These are phyloP conservation scores for Eupleurogrammus muticus DNA, from an alignment of 2,797 vertebrate genomes.

Conservation along the genomic window DNA sequence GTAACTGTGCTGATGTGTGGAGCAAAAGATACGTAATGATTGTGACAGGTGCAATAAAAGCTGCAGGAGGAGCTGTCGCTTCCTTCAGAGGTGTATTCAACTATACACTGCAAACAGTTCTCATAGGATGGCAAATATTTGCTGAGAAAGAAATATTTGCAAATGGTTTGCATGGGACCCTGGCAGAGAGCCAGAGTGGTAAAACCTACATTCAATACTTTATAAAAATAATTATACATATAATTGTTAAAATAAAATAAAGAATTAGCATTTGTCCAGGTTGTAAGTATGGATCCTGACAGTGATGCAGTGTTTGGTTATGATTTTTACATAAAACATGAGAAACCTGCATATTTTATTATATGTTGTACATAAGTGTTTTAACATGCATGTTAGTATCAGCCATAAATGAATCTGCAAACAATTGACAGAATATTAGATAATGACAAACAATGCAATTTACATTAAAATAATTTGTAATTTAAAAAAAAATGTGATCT, in stretches of 20 bases:
- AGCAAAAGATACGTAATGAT: background rate
- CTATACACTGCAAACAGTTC: background rate
- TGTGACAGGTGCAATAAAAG: slow-evolving; percentile 5
- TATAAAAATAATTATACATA: no score
- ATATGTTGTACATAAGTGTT: no score
- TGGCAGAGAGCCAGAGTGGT: no score
- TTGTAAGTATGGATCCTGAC: background rate
- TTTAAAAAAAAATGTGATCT: no score
- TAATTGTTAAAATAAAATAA: no score
- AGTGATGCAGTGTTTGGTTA: background rate
- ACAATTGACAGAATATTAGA: no score
- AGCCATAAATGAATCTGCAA: no score
- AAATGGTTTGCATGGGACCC: background rate
- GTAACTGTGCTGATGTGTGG: background rate
- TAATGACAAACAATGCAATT: background rate
- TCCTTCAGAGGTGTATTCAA: background rate
- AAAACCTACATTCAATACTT: no score
- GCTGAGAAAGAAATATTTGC: background rate
- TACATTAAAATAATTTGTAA: background rate
- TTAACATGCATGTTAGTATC: no score
- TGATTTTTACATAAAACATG: no score
- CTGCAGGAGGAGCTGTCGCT: background rate
- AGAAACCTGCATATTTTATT: no score
- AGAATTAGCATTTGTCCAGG: no score
- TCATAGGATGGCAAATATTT: background rate